Percentiles rank a stretch among this genome's conserved stretches.
Conservation (phyloP, 2,113 vertebrate species). For the Zonotrichia leucophrys region DNA sequence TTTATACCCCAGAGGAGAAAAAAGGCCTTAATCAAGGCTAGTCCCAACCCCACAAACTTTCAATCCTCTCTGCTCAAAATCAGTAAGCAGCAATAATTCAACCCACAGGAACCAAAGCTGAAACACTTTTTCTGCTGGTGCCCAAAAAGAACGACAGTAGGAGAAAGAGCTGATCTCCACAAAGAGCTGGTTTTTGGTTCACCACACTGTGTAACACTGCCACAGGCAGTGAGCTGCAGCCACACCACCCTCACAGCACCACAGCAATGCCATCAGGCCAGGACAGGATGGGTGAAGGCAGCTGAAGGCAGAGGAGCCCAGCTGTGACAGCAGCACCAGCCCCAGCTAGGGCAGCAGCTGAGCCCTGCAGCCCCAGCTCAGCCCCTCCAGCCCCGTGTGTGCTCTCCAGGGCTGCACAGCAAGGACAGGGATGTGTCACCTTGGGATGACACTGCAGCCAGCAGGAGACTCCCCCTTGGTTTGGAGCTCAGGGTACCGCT, state of each 20-base stretch:
- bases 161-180: neutral
- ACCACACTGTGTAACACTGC: accelerated
- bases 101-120: neutral
- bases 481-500: neutral
- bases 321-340: neutral
- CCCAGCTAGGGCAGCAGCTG: neutral
- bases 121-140: neutral
- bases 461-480: neutral
- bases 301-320: neutral
- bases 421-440: accelerated
- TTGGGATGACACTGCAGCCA: neutral
- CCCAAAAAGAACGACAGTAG: neutral
- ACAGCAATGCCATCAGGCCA: neutral
- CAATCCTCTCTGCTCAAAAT: neutral
- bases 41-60: neutral
- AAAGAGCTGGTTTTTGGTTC: neutral
- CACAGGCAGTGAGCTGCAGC: neutral
- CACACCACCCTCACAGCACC: accelerated
- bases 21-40: neutral
- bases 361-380: accelerated
- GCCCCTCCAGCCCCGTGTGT: accelerated
- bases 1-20: neutral
- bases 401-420: neutral
- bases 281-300: neutral
- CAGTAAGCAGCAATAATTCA: neutral